These are phyloP conservation scores for Agrotis segetum DNA, from an alignment of 2,888 invertebrate species.

Conservation along the genomic window DNA sequence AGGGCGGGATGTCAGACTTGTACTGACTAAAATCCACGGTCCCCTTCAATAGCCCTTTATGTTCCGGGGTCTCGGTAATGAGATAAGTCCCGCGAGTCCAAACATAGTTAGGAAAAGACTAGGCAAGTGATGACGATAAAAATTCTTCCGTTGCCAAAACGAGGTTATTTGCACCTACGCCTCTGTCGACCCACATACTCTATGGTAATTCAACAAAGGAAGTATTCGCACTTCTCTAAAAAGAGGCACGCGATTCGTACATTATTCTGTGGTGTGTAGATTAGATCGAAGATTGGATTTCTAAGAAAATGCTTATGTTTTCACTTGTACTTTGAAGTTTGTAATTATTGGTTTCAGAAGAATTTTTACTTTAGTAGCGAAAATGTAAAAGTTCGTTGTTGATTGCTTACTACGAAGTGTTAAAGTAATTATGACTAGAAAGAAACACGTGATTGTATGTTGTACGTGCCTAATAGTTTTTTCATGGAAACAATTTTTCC, in stretches of 20 bases:
- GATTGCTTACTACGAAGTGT: conserved; percentile 1
- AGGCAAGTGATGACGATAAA: background rate
- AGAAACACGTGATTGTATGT: background rate
- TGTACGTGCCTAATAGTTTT: background rate
- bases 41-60: too few species aligned
- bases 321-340: conserved; percentile 20
- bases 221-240: conserved; percentile 59
- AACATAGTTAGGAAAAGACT: background rate
- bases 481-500: too few species aligned
- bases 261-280: conserved; percentile 60
- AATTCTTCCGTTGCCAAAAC: background rate
- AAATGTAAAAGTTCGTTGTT: background rate
- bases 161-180: background rate
- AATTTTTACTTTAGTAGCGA: conserved; percentile 10
- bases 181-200: conserved; percentile 23
- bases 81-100: too few species aligned
- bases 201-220: conserved; percentile 42
- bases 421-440: background rate
- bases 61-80: too few species aligned
- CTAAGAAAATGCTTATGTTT: conserved; percentile 49
- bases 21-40: too few species aligned
- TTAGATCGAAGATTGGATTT: conserved; percentile 54
- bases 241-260: conserved; percentile 61
- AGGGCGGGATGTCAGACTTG: too few species aligned
- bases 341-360: conserved; percentile 25